Evolutionary conservation across 2,797 vertebrate species (phyloP).

Genomic region (Huso huso): DNA sequence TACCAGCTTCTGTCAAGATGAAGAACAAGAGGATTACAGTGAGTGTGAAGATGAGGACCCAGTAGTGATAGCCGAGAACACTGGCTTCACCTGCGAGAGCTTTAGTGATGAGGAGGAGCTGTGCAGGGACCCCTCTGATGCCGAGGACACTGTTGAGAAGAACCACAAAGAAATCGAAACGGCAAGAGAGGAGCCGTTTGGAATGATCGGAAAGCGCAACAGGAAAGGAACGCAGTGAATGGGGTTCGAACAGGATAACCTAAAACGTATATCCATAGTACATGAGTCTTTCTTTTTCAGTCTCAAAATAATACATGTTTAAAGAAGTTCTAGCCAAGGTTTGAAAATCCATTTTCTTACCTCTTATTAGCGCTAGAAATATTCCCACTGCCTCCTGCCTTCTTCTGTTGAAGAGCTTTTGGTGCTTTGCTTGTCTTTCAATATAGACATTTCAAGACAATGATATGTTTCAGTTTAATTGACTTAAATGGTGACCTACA

Average conservation of each 20-base stretch:
- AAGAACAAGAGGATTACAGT: conserved; percentile 26
- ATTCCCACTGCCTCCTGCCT: no score
- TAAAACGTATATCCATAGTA: neutral
- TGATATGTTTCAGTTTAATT: neutral
- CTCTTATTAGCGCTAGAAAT: no score
- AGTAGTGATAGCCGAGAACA: conserved; percentile 55
- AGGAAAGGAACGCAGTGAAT: conserved; percentile 40
- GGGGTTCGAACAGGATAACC: conserved; percentile 23
- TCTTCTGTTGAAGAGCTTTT: neutral
- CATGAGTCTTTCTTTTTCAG: no score
- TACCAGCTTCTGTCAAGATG: conserved; percentile 1
- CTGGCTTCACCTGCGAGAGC: conserved; percentile 51
- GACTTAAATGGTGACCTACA: neutral
- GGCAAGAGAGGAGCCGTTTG: conserved; percentile 16
- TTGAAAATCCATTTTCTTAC: no score
- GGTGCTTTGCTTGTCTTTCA: conserved; percentile 3
- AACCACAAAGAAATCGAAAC: conserved; percentile 14
- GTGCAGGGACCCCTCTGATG: conserved; percentile 36
- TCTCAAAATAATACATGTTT: no score
- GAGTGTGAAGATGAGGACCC: conserved; percentile 50
- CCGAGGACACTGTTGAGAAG: conserved; percentile 22
- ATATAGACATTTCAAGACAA: neutral
- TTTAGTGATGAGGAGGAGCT: conserved; percentile 55
- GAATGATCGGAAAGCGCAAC: conserved; percentile 54
- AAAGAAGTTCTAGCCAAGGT: no score